Evolutionary conservation across 2,113 vertebrate genomes (phyloP).

Genomic region (Mustelus asterias): DNA sequence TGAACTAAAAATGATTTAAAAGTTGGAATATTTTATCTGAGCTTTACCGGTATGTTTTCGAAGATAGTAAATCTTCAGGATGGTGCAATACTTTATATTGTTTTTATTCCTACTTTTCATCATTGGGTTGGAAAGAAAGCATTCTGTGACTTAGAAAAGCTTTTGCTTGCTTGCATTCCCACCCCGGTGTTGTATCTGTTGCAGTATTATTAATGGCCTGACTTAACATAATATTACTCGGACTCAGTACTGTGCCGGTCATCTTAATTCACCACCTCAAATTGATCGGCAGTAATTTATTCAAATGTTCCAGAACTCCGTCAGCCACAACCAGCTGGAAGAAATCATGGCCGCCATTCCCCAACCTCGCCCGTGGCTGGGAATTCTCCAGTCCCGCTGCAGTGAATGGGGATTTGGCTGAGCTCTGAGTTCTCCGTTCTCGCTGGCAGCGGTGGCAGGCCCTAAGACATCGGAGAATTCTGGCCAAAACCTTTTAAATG

Average conservation of each 20-base stretch:
- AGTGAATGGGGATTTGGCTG: too few relatives aligned
- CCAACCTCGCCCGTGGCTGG: too few relatives aligned
- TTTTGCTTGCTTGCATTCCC: background rate
- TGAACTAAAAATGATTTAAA: constrained; percentile 85
- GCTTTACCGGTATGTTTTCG: constrained; percentile 74
- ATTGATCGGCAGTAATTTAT: background rate
- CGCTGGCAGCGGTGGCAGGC: too few relatives aligned
- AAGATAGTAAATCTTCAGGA: constrained; percentile 40
- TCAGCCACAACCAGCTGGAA: background rate
- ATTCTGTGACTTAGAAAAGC: background rate
- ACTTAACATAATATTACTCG: background rate
- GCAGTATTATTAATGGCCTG: background rate
- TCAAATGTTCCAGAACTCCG: background rate
- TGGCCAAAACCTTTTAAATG: background rate
- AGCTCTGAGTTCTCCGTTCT: too few relatives aligned
- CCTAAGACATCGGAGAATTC: too few relatives aligned
- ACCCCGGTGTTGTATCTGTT: background rate
- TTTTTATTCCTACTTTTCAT: background rate
- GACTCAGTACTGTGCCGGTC: background rate
- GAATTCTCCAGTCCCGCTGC: too few relatives aligned
- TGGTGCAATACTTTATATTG: background rate
- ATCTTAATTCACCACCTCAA: background rate
- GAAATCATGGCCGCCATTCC: too few relatives aligned
- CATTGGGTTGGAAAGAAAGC: background rate
- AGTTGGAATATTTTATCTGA: constrained; percentile 81